These are phyloP conservation scores for Steinernema feltiae DNA, from an alignment of 1,140 invertebrate species.

Conservation along the genomic window DNA sequence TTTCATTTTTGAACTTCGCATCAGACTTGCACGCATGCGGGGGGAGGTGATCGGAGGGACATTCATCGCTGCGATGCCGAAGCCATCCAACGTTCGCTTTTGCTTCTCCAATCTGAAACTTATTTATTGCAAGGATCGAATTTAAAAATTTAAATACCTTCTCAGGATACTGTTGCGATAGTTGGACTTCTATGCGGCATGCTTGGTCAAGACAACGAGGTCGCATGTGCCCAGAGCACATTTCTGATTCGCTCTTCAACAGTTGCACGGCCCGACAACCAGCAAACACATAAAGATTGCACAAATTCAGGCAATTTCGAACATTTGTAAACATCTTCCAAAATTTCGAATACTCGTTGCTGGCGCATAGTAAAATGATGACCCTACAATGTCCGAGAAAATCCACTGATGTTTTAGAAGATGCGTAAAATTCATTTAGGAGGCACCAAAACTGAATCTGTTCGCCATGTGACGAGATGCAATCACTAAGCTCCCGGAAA, in stretches of 20 bases:
- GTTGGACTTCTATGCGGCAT: too few relatives aligned
- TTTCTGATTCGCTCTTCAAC: not conserved
- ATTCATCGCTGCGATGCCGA: not conserved
- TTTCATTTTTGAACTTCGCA: not conserved
- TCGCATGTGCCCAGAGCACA: not conserved
- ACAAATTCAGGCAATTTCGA: not conserved
- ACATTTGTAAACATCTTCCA: not conserved
- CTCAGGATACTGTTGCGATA: too few relatives aligned
- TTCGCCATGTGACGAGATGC: not conserved
- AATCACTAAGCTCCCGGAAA: not conserved
- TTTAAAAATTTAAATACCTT: too few relatives aligned
- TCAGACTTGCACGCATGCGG: not conserved
- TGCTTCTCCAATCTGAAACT: not conserved
- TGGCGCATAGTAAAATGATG: not conserved
- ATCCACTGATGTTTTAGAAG: not conserved
- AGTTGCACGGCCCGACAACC: not conserved
- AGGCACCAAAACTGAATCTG: not conserved
- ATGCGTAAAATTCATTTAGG: not conserved
- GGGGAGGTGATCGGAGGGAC: not conserved
- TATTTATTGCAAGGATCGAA: too few relatives aligned
- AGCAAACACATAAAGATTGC: not conserved
- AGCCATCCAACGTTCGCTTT: not conserved
- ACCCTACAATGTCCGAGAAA: not conserved
- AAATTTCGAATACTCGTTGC: slow-evolving; percentile 1
- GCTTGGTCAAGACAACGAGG: not conserved